Percentiles rank a stretch among this genome's conserved stretches.
These are phyloP conservation scores for Squalus acanthias DNA, from an alignment of 2,797 vertebrate genomes.

Conservation along the genomic window DNA sequence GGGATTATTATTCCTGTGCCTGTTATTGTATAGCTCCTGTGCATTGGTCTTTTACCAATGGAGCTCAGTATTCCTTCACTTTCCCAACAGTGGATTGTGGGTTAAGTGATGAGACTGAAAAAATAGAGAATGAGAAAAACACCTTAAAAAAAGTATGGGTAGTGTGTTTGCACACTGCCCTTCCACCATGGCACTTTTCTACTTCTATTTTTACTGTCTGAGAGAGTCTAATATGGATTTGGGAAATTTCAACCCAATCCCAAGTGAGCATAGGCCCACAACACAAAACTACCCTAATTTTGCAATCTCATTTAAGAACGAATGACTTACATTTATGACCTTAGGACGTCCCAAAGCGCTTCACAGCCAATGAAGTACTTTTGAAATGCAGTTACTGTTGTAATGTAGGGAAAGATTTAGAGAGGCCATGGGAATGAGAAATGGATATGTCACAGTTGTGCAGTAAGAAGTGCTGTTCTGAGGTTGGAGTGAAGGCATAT, in stretches of 20 bases:
- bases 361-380: background rate
- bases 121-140: background rate
- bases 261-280: background rate
- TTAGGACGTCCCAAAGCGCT: background rate
- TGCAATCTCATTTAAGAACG: background rate
- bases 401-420: background rate
- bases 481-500: background rate
- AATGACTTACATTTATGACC: background rate
- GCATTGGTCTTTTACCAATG: background rate
- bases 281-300: background rate
- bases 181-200: background rate
- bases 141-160: background rate
- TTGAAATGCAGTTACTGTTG: background rate
- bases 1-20: background rate
- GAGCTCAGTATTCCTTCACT: background rate
- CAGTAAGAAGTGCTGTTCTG: background rate
- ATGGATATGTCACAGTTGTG: background rate
- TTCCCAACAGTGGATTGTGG: background rate
- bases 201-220: too few species aligned
- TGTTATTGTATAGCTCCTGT: background rate
- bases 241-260: background rate
- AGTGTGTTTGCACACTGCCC: background rate
- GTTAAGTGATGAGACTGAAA: background rate
- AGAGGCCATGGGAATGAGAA: background rate
- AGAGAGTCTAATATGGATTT: background rate